Conservation (phyloP, 2,113 vertebrate species). For the Oreotrochilus melanogaster region DNA sequence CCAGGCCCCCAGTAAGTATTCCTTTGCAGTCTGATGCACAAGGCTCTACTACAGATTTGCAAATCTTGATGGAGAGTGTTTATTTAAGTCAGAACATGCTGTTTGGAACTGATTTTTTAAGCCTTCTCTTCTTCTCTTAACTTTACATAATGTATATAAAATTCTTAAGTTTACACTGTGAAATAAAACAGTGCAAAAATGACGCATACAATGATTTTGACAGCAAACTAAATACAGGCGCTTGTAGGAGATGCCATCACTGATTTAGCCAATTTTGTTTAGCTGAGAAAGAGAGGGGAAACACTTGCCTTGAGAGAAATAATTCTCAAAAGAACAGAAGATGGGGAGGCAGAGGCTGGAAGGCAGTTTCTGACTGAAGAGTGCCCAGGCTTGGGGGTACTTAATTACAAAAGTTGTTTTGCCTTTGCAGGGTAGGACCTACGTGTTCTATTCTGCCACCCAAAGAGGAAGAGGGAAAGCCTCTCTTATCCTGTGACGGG, state of each 20-base stretch:
- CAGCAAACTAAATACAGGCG: background rate
- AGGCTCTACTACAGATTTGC: background rate
- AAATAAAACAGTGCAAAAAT: constrained; percentile 18
- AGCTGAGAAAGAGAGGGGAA: background rate
- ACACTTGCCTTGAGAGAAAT: background rate
- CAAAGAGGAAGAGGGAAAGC: background rate
- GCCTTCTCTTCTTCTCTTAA: background rate
- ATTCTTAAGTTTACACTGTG: constrained; percentile 15
- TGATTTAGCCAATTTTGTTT: background rate
- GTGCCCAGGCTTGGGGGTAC: background rate
- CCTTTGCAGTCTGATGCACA: background rate
- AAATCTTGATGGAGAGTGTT: background rate
- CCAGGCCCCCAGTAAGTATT: background rate
- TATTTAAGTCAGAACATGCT: constrained; percentile 27
- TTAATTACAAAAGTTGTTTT: background rate
- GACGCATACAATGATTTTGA: background rate
- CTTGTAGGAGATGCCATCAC: background rate
- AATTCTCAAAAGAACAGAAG: background rate
- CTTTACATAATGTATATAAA: background rate
- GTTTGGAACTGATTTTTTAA: constrained; percentile 26
- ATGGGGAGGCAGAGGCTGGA: background rate
- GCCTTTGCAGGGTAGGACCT: background rate
- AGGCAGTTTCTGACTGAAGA: background rate
- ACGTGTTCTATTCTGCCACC: background rate
- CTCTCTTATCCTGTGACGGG: background rate